Evolutionary conservation across 2,888 invertebrate genomes (phyloP).

Genomic region (Dryomyza anilis): DNA sequence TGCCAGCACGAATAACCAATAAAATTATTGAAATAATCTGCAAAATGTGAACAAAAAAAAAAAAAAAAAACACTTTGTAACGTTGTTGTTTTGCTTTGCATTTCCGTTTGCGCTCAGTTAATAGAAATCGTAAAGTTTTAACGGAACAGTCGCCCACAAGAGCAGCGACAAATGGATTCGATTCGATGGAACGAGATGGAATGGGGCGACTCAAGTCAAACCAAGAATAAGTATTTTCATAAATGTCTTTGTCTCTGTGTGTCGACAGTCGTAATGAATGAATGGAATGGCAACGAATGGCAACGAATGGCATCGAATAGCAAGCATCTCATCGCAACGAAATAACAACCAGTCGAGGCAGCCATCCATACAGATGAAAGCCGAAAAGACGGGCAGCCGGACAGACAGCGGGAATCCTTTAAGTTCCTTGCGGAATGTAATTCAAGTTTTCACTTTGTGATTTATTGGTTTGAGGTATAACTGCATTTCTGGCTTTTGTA

Average conservation of each 20-base stretch:
- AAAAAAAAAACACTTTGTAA: slow-evolving; percentile 13
- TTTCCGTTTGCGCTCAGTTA: neutral
- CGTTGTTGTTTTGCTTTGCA: neutral
- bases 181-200: too few species aligned
- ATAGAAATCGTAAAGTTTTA: slow-evolving; percentile 5
- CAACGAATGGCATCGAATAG: neutral
- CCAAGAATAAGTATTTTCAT: slow-evolving; percentile 26
- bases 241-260: slow-evolving; percentile 32
- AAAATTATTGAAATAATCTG: slow-evolving; percentile 25
- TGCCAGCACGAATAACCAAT: slow-evolving; percentile 6
- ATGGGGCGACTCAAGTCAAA: too few species aligned
- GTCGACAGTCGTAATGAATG: slow-evolving; percentile 27
- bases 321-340: neutral
- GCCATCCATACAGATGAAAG: slow-evolving; percentile 33
- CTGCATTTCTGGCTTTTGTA: slow-evolving; percentile 48
- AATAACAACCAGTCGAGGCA: slow-evolving; percentile 26
- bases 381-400: slow-evolving; percentile 27
- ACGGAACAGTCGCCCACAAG: neutral
- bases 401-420: slow-evolving; percentile 47
- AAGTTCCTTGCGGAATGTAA: slow-evolving; percentile 45
- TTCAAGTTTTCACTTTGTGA: slow-evolving; percentile 54
- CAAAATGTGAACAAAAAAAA: too few species aligned
- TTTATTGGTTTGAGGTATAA: slow-evolving; percentile 54
- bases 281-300: neutral
- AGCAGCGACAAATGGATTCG: neutral